Evolutionary conservation across 1,140 invertebrate genomes (phyloP), one percentile per base, ranked within the genome.

Genomic region (Teleogryllus occipitalis): DNA sequence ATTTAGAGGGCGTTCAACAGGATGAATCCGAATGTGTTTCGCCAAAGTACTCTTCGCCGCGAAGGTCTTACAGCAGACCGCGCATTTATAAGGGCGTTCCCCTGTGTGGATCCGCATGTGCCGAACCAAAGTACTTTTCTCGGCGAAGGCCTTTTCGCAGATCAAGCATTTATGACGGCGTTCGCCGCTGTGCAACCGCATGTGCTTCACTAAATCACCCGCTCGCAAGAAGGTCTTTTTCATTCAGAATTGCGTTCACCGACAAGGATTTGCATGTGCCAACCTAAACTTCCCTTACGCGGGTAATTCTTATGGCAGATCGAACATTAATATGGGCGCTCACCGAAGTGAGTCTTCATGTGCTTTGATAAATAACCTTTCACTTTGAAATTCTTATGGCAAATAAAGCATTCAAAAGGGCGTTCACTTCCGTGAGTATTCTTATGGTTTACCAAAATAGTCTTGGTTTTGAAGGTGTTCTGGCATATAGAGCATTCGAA

Each of bases 81-180:
- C 46, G 46, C 75, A 76, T 10, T 18, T 15, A 76, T 76, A 39
- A 3, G 27, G 75, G 7, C 46, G 22, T 46, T 76, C 75, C 27
- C 75, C 75, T 12, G 75, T 76, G 75, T 76, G 75, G 14, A 22
- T 76, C 8, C 22, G 75, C 75, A 76, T 76, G 39, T 76, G 75
- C 18, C 27, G 15, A 8, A 27, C 46, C 27, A 46, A 76, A 27
- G 22, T 22, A 47, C 39, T 22, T 46, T 46, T 21, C 18, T 27
- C 39, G 18, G 18, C 18, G 75, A 76, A 76, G 15, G 27, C 18
- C 39, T 76, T 76, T 27, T 14, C 47, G 39, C 75, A 76, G 22
- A 76, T 46, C 8, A 18, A 27, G 46, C 75, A 76, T 3, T 27
- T 15, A 76, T 76, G 39, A 15, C 18, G 39, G 21, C 18, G 22